These are phyloP conservation scores for Oikopleura vanhoeffeni DNA, from an alignment of 23 tunicate species.

Conservation along the genomic window DNA sequence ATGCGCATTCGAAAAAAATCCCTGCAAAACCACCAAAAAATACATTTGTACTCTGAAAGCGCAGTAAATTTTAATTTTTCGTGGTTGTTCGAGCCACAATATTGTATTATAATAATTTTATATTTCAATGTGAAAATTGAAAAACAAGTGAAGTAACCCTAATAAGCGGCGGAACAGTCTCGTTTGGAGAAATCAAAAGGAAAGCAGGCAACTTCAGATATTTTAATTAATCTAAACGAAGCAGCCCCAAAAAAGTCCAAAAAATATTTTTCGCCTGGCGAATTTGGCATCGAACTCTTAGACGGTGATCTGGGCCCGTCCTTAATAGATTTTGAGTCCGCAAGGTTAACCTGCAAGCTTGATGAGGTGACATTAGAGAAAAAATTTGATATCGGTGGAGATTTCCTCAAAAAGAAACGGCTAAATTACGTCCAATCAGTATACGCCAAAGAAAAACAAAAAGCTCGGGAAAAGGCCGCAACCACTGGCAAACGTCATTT, in stretches of 20 bases:
- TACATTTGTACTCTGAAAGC: too few relatives aligned
- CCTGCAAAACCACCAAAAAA: too few relatives aligned
- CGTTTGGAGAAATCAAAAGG: background rate
- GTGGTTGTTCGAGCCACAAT: too few relatives aligned
- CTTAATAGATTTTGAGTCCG: background rate
- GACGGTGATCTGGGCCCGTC: background rate
- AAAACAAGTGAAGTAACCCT: too few relatives aligned
- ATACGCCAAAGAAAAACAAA: background rate
- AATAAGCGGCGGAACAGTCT: too few relatives aligned
- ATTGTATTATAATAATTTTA: too few relatives aligned
- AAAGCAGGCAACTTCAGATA: background rate
- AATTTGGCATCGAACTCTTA: background rate
- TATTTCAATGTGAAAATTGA: too few relatives aligned
- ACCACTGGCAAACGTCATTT: background rate
- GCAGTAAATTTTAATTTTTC: too few relatives aligned
- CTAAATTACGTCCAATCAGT: background rate
- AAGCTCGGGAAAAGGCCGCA: background rate
- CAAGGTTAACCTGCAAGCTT: background rate
- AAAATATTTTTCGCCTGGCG: background rate
- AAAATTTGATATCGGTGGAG: background rate
- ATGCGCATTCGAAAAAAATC: too few relatives aligned
- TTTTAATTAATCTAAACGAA: background rate
- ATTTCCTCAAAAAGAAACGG: background rate
- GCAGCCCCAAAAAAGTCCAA: background rate
- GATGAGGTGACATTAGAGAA: background rate